phyloP scores from a whole-genome alignment of 2,888 invertebrate genomes.

The Dendrolimus pini region DNA sequence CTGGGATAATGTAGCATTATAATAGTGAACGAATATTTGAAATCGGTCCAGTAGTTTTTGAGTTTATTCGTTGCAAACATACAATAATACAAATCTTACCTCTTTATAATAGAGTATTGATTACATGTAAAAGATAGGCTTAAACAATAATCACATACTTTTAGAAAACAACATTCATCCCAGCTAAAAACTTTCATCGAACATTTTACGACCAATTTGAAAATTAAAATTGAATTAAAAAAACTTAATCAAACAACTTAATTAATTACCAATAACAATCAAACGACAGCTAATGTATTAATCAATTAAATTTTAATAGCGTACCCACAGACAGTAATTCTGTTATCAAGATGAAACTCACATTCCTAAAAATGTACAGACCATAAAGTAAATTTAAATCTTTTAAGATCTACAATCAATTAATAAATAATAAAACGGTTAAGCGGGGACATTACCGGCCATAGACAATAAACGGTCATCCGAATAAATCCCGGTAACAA shows the following conservation, averaged over 20 bases:
- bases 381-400: conserved; percentile 1
- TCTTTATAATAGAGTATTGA: too few species aligned
- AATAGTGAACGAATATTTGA: too few species aligned
- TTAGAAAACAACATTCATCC: neutral
- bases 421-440: conserved; percentile 55
- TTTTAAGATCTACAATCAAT: conserved; percentile 37
- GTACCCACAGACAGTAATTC: conserved; percentile 1
- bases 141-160: too few species aligned
- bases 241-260: neutral
- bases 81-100: too few species aligned
- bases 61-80: too few species aligned
- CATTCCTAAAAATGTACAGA: neutral
- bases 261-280: neutral
- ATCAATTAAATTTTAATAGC: neutral
- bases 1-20: too few species aligned
- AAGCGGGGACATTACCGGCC: conserved; percentile 31
- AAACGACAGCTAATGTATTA: neutral
- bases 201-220: neutral
- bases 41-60: too few species aligned
- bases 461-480: conserved; percentile 34
- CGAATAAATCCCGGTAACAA: conserved; percentile 47
- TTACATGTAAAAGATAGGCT: too few species aligned
- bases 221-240: neutral
- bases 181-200: neutral
- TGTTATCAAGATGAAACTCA: conserved; percentile 1